Evolutionary conservation across 1,140 invertebrate species (phyloP).

Genomic region (Coelopa frigida): DNA sequence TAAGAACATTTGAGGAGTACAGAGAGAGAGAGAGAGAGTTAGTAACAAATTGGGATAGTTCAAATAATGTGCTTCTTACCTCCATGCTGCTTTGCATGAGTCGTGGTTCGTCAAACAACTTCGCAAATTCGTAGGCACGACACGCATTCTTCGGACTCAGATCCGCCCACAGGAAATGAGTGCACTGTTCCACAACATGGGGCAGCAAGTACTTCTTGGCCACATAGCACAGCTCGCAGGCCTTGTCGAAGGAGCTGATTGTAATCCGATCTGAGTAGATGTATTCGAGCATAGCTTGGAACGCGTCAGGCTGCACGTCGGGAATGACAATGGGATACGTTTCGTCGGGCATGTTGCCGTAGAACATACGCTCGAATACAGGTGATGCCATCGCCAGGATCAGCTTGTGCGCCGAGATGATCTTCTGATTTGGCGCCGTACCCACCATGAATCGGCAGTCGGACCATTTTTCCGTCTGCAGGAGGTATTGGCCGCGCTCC

Average conservation of each 20-base stretch:
- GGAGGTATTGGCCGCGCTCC: conserved; percentile 60
- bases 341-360: conserved; percentile 60
- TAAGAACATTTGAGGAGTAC: conserved; percentile 43
- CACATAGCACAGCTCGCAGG: conserved; percentile 77
- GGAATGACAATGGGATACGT: conserved; percentile 66
- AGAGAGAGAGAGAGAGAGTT: neutral
- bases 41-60: neutral
- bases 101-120: conserved; percentile 71
- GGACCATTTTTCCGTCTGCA: conserved; percentile 68
- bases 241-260: conserved; percentile 71
- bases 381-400: conserved; percentile 78
- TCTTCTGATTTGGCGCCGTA: conserved; percentile 62
- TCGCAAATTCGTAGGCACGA: conserved; percentile 76
- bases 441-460: conserved; percentile 79
- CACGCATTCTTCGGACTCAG: conserved; percentile 72
- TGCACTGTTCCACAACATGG: conserved; percentile 70
- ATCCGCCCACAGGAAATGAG: conserved; percentile 70
- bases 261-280: conserved; percentile 76
- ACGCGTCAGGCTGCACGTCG: conserved; percentile 78
- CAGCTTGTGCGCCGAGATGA: conserved; percentile 68
- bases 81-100: conserved; percentile 72
- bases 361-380: conserved; percentile 76
- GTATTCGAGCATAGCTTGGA: conserved; percentile 69
- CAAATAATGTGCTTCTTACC: conserved; percentile 41
- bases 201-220: conserved; percentile 85